These are phyloP conservation scores for Anseranas semipalmata DNA, from an alignment of 2,113 vertebrate species.

Conservation along the genomic window DNA sequence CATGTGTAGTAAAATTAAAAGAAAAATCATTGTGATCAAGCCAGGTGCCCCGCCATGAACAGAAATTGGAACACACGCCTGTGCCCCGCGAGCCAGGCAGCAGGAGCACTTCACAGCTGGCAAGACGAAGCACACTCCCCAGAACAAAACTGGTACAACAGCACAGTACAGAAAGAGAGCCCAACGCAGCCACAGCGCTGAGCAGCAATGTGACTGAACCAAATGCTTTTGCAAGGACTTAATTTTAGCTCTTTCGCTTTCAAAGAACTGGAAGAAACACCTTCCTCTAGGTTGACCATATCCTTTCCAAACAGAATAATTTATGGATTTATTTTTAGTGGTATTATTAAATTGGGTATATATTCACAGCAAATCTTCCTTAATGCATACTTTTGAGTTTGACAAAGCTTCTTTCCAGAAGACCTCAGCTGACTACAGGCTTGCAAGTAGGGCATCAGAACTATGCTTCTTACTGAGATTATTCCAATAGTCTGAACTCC, in stretches of 20 bases:
- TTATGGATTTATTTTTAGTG: background rate
- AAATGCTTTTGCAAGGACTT: background rate
- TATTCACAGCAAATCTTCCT: background rate
- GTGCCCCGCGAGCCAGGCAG: accelerated
- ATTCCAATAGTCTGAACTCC: background rate
- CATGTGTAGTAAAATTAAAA: accelerated
- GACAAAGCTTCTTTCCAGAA: background rate
- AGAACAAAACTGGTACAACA: background rate
- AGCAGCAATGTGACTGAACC: background rate
- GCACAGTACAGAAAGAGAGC: background rate
- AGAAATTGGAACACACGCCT: accelerated
- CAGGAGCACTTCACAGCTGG: background rate
- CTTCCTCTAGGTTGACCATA: background rate
- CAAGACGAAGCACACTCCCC: background rate
- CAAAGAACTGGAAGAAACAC: background rate
- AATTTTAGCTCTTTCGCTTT: background rate
- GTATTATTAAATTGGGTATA: background rate
- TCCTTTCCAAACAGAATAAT: background rate
- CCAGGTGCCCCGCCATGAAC: accelerated
- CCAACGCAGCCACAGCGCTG: background rate
- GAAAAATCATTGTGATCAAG: background rate
- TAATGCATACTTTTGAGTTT: background rate
- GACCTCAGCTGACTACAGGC: background rate
- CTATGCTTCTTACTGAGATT: background rate
- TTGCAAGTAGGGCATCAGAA: background rate